phyloP scores from a whole-genome alignment of 2,888 invertebrate species.

The Parnassius apollo region DNA sequence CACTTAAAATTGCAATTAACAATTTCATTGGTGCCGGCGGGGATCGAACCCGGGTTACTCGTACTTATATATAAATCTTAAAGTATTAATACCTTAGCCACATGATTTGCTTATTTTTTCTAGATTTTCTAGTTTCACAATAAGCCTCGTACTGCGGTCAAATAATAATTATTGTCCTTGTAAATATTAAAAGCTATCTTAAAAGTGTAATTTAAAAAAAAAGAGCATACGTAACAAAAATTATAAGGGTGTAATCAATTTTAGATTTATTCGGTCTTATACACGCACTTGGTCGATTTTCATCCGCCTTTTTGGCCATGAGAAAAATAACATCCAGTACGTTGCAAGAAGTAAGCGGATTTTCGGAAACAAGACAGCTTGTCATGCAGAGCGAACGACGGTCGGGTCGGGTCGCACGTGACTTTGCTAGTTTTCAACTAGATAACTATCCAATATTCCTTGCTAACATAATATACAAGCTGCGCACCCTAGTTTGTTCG shows the following conservation, averaged over 20 bases:
- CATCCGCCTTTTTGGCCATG: conserved; percentile 7
- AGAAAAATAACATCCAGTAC: conserved; percentile 17
- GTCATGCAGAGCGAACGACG: conserved; percentile 20
- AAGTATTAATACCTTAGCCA: too few species aligned
- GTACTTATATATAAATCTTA: too few species aligned
- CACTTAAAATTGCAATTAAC: too few species aligned
- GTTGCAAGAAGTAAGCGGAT: conserved; percentile 22
- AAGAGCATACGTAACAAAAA: background rate
- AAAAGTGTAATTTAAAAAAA: too few species aligned
- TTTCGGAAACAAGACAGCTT: conserved; percentile 22
- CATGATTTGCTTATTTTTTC: too few species aligned
- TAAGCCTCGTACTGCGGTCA: too few species aligned
- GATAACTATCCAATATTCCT: conserved; percentile 23
- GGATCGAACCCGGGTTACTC: too few species aligned
- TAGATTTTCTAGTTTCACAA: too few species aligned
- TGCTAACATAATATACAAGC: background rate
- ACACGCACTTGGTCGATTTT: background rate
- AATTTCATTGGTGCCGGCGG: too few species aligned
- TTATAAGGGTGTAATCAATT: background rate
- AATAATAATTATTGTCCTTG: too few species aligned
- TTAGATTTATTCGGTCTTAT: background rate
- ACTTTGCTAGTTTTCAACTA: conserved; percentile 22
- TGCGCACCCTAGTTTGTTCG: too few species aligned
- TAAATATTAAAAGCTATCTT: too few species aligned
- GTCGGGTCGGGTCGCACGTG: conserved; percentile 23